Evolutionary conservation across 2,113 vertebrate genomes (phyloP).

Genomic region (Platichthys flesus): DNA sequence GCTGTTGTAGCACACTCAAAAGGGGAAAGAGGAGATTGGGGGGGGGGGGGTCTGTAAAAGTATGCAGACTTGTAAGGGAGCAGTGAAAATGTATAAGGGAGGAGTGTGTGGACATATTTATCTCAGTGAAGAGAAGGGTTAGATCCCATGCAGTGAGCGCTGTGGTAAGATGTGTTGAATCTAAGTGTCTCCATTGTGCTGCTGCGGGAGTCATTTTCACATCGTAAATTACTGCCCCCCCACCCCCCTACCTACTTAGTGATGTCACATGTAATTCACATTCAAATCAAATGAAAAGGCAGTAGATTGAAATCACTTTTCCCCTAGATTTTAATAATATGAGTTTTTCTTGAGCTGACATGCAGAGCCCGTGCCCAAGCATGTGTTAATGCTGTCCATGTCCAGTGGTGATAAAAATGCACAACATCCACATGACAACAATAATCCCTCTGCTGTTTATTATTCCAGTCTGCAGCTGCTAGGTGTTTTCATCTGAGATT

Average conservation of each 20-base stretch:
- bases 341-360: constrained; percentile 23
- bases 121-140: too few relatives aligned
- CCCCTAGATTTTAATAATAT: constrained; percentile 26
- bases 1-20: constrained; percentile 49
- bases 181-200: not conserved
- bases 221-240: constrained; percentile 13
- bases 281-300: constrained; percentile 25
- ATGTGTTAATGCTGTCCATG: constrained; percentile 37
- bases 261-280: constrained; percentile 19
- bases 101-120: constrained; percentile 25
- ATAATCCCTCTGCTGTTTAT: constrained; percentile 58
- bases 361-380: constrained; percentile 21
- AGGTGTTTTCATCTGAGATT: constrained; percentile 60
- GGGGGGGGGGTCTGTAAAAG: constrained; percentile 35
- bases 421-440: constrained; percentile 50
- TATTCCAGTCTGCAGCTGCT: constrained; percentile 39
- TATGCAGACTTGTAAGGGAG: constrained; percentile 29
- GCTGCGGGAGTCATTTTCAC: constrained; percentile 3
- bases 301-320: constrained; percentile 32
- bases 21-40: constrained; percentile 8
- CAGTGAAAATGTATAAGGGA: constrained; percentile 6
- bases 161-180: not conserved
- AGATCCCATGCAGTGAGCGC: constrained; percentile 9
- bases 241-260: constrained; percentile 7
- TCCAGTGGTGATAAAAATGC: constrained; percentile 38